phyloP scores from a whole-genome alignment of 2,113 vertebrate genomes.

The Myiagra hebetior region DNA sequence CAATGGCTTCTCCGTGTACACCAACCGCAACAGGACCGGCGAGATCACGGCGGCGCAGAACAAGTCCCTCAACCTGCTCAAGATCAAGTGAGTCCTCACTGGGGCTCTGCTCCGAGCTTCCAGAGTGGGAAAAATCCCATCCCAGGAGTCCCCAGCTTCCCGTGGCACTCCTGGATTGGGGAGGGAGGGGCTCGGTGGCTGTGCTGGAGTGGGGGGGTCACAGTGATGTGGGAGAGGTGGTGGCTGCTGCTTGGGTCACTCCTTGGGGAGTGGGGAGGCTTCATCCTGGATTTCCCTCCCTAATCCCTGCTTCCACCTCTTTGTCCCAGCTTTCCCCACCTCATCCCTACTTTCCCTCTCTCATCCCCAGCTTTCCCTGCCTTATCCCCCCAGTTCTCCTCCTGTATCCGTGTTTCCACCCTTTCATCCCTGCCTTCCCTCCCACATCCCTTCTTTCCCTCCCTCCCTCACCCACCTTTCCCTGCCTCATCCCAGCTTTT shows the following conservation, averaged over 20 bases:
- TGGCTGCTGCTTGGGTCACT: background rate
- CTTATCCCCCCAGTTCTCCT: background rate
- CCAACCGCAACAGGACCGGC: slow-evolving; percentile 93
- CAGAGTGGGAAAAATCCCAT: fast-evolving
- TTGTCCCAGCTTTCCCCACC: background rate
- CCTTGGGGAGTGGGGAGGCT: background rate
- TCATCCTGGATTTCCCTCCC: background rate
- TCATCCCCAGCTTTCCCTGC: background rate
- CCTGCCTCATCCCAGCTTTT: background rate
- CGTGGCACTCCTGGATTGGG: fast-evolving
- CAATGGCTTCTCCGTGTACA: slow-evolving; percentile 93
- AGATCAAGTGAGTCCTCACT: slow-evolving; percentile 89
- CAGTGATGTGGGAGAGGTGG: fast-evolving
- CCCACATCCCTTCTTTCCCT: background rate
- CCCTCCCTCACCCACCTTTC: background rate
- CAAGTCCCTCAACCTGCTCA: slow-evolving; percentile 89
- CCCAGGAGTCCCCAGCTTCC: background rate
- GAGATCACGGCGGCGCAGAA: slow-evolving; percentile 88
- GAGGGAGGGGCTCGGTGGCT: background rate
- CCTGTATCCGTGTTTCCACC: background rate
- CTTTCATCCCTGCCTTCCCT: background rate
- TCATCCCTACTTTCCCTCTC: background rate
- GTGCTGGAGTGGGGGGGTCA: background rate
- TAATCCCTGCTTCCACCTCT: background rate
- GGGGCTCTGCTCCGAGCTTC: background rate